phyloP scores from a whole-genome alignment of 2,888 invertebrate species.

The Agrypnus murinus region DNA sequence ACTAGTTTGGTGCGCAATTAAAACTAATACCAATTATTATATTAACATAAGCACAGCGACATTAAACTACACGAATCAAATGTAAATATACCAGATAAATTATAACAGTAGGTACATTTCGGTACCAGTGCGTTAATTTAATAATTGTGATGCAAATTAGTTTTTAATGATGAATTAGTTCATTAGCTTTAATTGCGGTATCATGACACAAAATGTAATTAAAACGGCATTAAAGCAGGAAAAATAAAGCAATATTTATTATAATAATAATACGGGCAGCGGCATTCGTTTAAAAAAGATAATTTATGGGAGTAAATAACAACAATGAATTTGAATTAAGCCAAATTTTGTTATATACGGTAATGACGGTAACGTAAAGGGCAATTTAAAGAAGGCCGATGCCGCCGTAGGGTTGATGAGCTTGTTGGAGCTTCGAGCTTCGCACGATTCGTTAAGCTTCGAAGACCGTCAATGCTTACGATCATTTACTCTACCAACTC shows the following conservation, averaged over 20 bases:
- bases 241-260: conserved; percentile 37
- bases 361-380: conserved; percentile 41
- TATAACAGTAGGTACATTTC: conserved; percentile 47
- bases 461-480: conserved; percentile 61
- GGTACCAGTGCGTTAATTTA: conserved; percentile 55
- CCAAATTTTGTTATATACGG: conserved; percentile 30
- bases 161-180: conserved; percentile 60
- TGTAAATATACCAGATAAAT: conserved; percentile 40
- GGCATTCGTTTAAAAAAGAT: conserved; percentile 26
- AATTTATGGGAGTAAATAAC: conserved; percentile 41
- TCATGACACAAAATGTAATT: conserved; percentile 53
- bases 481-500: conserved; percentile 63
- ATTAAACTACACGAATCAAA: conserved; percentile 29
- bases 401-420: conserved; percentile 42
- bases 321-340: conserved; percentile 40
- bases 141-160: conserved; percentile 60
- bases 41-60: conserved; percentile 44
- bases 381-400: conserved; percentile 44
- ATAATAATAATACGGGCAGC: conserved; percentile 19
- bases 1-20: conserved; percentile 40
- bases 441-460: conserved; percentile 53
- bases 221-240: conserved; percentile 44
- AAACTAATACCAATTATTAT: conserved; percentile 40
- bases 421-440: conserved; percentile 45
- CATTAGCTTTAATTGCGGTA: conserved; percentile 59